A percentile compares a stretch with the other conserved stretches of the same genome.
Evolutionary conservation across 1,140 invertebrate genomes (phyloP).

Genomic region (Sitobion miscanthi): DNA sequence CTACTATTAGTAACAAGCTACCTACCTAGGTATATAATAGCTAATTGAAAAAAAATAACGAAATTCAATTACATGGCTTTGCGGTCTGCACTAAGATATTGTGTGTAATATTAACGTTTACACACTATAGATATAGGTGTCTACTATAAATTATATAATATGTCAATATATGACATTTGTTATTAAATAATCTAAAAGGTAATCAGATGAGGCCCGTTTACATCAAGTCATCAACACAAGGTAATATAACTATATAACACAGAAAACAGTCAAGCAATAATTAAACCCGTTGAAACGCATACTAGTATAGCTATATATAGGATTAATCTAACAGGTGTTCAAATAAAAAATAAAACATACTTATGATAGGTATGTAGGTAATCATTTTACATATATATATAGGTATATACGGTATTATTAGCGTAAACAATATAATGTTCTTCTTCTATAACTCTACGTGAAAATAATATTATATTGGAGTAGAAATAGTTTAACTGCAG

Average conservation of each 20-base stretch:
- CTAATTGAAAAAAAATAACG: not conserved
- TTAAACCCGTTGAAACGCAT: conserved; percentile 4
- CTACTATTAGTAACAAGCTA: too few species aligned
- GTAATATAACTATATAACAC: not conserved
- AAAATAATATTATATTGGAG: not conserved
- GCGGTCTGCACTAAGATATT: not conserved
- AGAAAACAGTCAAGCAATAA: not conserved
- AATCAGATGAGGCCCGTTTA: not conserved
- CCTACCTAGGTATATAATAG: too few species aligned
- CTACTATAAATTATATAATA: not conserved
- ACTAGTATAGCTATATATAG: not conserved
- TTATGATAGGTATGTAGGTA: not conserved
- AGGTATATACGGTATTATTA: not conserved
- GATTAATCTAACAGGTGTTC: not conserved
- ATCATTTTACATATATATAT: not conserved
- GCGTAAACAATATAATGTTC: not conserved
- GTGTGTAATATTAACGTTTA: not conserved
- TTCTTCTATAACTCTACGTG: not conserved
- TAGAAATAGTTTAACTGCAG: not conserved
- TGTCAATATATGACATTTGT: not conserved
- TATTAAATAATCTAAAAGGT: not conserved
- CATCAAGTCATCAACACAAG: not conserved
- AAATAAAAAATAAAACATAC: not conserved
- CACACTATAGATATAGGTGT: not conserved
- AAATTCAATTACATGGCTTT: not conserved